Conservation (phyloP, 2,888 invertebrate species). For the Thalpophila matura region DNA sequence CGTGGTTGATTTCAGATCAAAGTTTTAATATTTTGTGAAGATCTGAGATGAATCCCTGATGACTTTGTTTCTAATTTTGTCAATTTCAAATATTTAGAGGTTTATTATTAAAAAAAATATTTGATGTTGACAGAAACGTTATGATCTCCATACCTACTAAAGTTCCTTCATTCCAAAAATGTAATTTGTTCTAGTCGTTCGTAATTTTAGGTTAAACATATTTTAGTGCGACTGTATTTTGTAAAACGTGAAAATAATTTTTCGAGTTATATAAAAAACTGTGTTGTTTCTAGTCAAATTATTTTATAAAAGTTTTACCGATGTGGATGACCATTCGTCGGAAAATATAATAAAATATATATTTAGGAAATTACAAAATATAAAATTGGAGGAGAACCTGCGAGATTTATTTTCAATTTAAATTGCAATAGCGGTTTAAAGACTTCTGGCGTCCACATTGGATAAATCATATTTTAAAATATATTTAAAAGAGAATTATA, state of each 20-base stretch:
- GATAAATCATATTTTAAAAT: conserved; percentile 78
- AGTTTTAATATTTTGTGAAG: conserved; percentile 60
- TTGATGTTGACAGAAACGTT: conserved; percentile 65
- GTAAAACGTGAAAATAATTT: conserved; percentile 75
- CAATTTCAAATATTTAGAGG: conserved; percentile 64
- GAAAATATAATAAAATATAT: conserved; percentile 57
- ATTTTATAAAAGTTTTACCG: conserved; percentile 81
- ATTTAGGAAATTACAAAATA: conserved; percentile 58
- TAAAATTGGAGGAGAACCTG: conserved; percentile 46
- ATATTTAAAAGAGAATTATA: conserved; percentile 85
- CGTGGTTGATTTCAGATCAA: conserved; percentile 52
- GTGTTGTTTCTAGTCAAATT: conserved; percentile 90
- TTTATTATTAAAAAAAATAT: conserved; percentile 64
- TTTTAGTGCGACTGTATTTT: conserved; percentile 85
- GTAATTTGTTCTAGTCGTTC: conserved; percentile 65
- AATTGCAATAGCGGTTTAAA: conserved; percentile 59
- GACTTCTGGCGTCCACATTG: conserved; percentile 76
- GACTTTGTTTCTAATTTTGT: conserved; percentile 56
- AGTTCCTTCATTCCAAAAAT: conserved; percentile 72
- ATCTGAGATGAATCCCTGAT: conserved; percentile 47
- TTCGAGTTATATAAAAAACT: conserved; percentile 76
- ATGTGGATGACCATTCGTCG: conserved; percentile 75
- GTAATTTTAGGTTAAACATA: conserved; percentile 58
- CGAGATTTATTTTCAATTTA: conserved; percentile 51
- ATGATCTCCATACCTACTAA: conserved; percentile 67